Conservation (phyloP, 2,113 vertebrate genomes). For the Rhodinocichla rosea region DNA sequence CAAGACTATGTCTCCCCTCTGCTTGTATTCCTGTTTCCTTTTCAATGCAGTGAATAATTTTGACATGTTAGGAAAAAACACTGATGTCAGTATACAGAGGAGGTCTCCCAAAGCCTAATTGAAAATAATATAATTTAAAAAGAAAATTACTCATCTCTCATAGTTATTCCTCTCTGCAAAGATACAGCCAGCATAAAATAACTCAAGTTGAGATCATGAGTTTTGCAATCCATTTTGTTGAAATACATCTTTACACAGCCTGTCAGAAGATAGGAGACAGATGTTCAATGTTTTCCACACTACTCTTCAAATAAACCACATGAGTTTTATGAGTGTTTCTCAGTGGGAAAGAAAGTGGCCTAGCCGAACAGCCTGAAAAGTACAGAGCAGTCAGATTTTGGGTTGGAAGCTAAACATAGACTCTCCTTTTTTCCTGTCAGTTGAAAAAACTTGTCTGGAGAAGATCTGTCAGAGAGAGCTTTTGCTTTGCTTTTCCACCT, state of each 20-base stretch:
- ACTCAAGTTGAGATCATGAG: neutral
- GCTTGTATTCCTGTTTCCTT: neutral
- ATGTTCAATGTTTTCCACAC: conserved; percentile 18
- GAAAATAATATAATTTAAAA: neutral
- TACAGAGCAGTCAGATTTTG: neutral
- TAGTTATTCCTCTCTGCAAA: neutral
- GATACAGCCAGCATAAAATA: neutral
- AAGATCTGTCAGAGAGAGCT: conserved; percentile 40
- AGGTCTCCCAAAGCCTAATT: neutral
- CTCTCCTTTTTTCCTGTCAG: neutral
- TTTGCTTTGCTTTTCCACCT: conserved; percentile 20
- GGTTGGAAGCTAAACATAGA: neutral
- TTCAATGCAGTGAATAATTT: neutral
- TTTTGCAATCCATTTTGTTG: conserved; percentile 1
- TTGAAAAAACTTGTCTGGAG: conserved; percentile 36
- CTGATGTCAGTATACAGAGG: neutral
- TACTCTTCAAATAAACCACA: conserved; percentile 32
- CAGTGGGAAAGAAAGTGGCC: conserved; percentile 29
- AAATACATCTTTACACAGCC: conserved; percentile 24
- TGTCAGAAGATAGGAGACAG: conserved; percentile 12
- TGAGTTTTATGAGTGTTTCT: neutral
- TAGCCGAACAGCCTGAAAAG: conserved; percentile 21
- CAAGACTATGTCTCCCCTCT: neutral
- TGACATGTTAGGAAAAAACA: neutral
- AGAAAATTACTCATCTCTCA: conserved; percentile 9